Base-by-base conservation (phyloP, 1,140 invertebrate species). In the Callitettix versicolor region DNA sequence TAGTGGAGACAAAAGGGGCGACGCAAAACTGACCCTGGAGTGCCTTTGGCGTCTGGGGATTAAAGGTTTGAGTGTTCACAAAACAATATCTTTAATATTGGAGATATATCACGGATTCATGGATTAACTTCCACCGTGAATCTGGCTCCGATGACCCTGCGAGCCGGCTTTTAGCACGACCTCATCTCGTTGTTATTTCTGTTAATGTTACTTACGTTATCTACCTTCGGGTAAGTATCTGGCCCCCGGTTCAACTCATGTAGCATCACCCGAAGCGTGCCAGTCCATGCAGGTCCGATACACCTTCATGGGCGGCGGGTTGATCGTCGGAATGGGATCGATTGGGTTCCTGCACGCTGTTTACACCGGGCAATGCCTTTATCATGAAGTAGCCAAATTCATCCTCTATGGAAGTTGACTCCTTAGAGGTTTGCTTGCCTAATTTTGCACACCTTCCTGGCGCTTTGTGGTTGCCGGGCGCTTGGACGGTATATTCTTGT, bases 1-100 rank as follows among this genome's bases (percentile, higher is more conserved):
- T 68, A 40, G 60, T 68, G 30, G 65, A 66, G 15, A 62, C 62
- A 24, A 58, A 66, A 55, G 67, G 66, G 40, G 60, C 61, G 15
- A 60, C 65, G 49, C 65, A 65, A 0, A 46, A 56, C 47, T 52
- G 41, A 17, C 67, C 64, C 24, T 55, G 67, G 55, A 66, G 66
- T 26, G 60, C 61, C n/a, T 57, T 65, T 42, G 41, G 5, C 41
- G 60, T 11, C 49, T 49, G 40, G 18, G 60, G n/a, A 68, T 64
- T 1, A 64, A 67, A 7, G 60, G 59, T 15, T 40, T 68, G 18
- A 66, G 63, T 34, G 62, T 64, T 2, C 49, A 65, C 9, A 50
- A 65, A 20, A 59, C n/a, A n/a, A n/a, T n/a, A n/a, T n/a, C n/a
- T n/a, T n/a, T 55, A 42, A 65, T 63, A 17, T 64, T 68, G 14